phyloP scores from a whole-genome alignment of 2,797 vertebrate species.

The Bovichtus variegatus region DNA sequence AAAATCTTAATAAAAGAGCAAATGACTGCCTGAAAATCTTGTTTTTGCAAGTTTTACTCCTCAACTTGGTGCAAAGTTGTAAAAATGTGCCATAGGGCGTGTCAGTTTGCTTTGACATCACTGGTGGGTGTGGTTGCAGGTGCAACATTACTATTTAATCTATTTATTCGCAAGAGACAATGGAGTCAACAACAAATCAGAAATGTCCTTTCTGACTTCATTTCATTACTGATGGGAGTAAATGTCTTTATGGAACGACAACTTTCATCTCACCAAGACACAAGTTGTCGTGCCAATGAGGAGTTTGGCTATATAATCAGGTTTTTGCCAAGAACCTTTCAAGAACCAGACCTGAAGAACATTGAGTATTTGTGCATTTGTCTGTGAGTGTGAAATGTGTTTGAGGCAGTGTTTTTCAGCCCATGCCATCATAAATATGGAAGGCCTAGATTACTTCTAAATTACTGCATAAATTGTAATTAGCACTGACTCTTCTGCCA shows the following conservation, averaged over 20 bases:
- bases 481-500: conserved; percentile 36
- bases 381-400: conserved; percentile 36
- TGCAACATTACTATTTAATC: neutral
- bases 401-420: conserved; percentile 22
- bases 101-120: neutral
- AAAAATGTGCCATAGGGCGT: neutral
- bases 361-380: conserved; percentile 17
- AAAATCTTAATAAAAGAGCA: neutral
- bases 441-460: conserved; percentile 44
- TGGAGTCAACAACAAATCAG: neutral
- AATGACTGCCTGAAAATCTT: neutral
- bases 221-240: neutral
- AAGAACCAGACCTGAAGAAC: conserved; percentile 25
- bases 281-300: conserved; percentile 15
- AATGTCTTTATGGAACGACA: neutral
- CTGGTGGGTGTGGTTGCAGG: neutral
- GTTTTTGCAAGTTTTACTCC: neutral
- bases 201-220: neutral
- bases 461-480: conserved; percentile 50
- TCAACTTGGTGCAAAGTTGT: neutral
- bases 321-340: conserved; percentile 19
- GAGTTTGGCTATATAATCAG: neutral
- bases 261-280: conserved; percentile 21
- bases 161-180: neutral
- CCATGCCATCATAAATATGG: conserved; percentile 47